phyloP scores from a whole-genome alignment of 1,140 invertebrate species.

The Trypoxylus dichotomus region DNA sequence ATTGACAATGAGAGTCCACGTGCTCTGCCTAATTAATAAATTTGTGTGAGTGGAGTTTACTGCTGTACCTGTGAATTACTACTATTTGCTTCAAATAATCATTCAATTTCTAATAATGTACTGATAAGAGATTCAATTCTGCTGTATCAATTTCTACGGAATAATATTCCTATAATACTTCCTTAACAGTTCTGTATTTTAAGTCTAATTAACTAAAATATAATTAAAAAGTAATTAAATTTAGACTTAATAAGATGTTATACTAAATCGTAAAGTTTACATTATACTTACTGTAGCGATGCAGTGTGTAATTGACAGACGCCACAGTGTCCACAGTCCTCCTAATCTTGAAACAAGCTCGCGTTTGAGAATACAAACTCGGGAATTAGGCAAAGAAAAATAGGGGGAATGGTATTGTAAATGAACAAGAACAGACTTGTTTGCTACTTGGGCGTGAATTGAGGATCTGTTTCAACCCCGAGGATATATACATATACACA shows the following conservation, averaged over 20 bases:
- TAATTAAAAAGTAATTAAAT: background rate
- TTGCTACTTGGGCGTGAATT: constrained; percentile 43
- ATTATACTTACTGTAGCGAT: background rate
- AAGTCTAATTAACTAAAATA: background rate
- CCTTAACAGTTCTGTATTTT: background rate
- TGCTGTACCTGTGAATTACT: no score
- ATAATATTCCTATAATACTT: no score
- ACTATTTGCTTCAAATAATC: no score
- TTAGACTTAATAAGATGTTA: background rate
- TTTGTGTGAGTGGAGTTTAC: no score
- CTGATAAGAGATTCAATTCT: no score
- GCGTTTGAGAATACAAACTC: constrained; percentile 47
- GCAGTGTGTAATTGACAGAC: constrained; percentile 2
- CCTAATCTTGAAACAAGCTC: constrained; percentile 29
- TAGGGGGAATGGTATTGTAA: constrained; percentile 42
- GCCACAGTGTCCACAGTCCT: background rate
- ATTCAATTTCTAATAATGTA: no score
- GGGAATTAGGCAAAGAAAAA: constrained; percentile 46
- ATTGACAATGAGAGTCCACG: no score
- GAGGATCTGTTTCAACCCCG: constrained; percentile 42
- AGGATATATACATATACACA: constrained; percentile 45
- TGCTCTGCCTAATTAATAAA: no score
- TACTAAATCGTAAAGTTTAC: background rate
- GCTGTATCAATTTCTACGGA: no score
- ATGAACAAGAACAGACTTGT: constrained; percentile 40